Evolutionary conservation across 1,140 invertebrate species (phyloP).

Genomic region (Drosophila tsacasi): DNA sequence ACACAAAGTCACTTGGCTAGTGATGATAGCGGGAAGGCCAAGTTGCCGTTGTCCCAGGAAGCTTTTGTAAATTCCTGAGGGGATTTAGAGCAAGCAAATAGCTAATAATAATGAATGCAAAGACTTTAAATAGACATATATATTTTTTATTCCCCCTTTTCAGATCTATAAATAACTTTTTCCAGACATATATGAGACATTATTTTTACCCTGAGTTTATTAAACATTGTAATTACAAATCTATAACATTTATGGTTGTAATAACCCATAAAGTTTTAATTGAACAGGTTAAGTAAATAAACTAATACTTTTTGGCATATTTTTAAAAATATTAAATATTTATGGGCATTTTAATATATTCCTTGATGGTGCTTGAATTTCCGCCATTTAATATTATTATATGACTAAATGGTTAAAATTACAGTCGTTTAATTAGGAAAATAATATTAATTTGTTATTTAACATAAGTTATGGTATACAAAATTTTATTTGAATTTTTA

Average conservation of each 20-base stretch:
- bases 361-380: no score
- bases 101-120: neutral
- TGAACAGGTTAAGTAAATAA: conserved; percentile 8
- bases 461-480: no score
- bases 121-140: neutral
- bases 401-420: no score
- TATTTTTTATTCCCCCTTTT: no score
- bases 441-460: no score
- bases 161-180: neutral
- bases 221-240: neutral
- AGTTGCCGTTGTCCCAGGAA: conserved; percentile 3
- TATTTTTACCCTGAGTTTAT: neutral
- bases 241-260: neutral
- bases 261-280: neutral
- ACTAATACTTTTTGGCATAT: neutral
- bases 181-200: neutral
- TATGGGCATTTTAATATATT: neutral
- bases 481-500: neutral
- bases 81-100: neutral
- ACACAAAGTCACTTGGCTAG: conserved; percentile 28
- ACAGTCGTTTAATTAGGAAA: no score
- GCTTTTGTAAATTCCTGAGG: neutral
- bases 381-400: no score
- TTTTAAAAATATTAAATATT: conserved; percentile 1
- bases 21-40: conserved; percentile 12